Base-by-base conservation (phyloP, 2,888 invertebrate species). In the Ashinkailepas kermadecensis region DNA sequence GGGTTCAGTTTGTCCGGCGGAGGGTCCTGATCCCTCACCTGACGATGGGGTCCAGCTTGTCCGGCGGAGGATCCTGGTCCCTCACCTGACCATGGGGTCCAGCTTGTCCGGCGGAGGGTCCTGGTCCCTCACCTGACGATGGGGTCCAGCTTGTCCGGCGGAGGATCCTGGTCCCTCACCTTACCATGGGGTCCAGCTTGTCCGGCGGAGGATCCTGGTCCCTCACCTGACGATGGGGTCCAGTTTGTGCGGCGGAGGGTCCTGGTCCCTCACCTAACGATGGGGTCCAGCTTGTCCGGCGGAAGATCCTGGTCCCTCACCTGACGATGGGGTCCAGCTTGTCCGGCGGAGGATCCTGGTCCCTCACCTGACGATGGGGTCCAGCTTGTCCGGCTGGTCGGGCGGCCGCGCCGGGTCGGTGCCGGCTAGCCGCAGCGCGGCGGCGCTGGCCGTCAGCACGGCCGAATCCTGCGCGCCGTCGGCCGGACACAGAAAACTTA, bases 401-500 rank as follows among this genome's bases (percentile, higher is more conserved):
- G 74, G 39, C 15, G 74, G 54, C 74, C 39, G 74, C 8, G 74
- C 54, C 18, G 74, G 18, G 21, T 84, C 83, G 12, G 81, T 59
- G 21, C 78, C 78, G 23, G 80, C 81, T 15, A 13, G 13, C 1
- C 74, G 39, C 18, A 74, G 74, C 18, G 74, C 74, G 18, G 74
- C 88, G 89, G 81, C 81, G 88, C 87, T 2, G 89, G 90, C 89
- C 0, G 88, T 88, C 39, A 90, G 86, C 64, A 90, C 86, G 84
- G 89, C 88, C 82, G 90, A 85, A 0, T 90, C 89, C 23, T 88
- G 86, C 85, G 89, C 86, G 85, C 88, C 83, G 86, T 89, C 85
- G 85, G 91, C 86, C 83, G 87, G 86, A n/a, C 87, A 86, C 67
- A 87, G 86, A 86, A 91, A 91, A 80, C 88, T 86, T 81, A 90